Evolutionary conservation across 2,113 vertebrate genomes (phyloP).

Genomic region (Saguinus imperator): DNA sequence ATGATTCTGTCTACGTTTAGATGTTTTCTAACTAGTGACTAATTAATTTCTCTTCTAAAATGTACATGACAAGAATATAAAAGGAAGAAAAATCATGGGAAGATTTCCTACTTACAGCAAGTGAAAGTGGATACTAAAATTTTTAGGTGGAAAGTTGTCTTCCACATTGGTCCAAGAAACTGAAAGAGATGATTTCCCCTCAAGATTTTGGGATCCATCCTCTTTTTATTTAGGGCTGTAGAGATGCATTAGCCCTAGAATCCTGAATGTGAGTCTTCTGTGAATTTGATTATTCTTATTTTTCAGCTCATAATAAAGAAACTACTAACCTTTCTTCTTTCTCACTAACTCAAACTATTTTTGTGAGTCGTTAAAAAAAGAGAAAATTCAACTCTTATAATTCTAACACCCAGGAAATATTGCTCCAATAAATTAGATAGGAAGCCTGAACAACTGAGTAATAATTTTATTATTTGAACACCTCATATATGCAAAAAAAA

Average conservation of each 20-base stretch:
- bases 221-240: background rate
- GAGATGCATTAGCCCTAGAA: background rate
- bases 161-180: background rate
- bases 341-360: background rate
- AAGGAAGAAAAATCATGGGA: conserved; percentile 38
- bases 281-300: background rate
- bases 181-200: background rate
- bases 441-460: background rate
- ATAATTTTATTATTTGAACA: background rate
- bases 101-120: background rate
- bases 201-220: background rate
- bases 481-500: background rate
- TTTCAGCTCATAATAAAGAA: conserved; percentile 3
- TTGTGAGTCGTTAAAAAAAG: background rate
- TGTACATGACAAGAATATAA: conserved; percentile 58
- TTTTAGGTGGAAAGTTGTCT: background rate
- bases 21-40: conserved; percentile 68
- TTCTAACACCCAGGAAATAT: background rate
- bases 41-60: conserved; percentile 76
- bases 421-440: background rate
- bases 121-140: conserved; percentile 7
- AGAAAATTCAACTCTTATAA: background rate
- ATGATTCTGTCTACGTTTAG: conserved; percentile 58
- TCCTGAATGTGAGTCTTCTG: background rate
- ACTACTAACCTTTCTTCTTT: background rate